A percentile compares a stretch with the other conserved stretches of the same genome.
Conservation (phyloP, 2,113 vertebrate genomes). For the Cichladusa arquata region DNA sequence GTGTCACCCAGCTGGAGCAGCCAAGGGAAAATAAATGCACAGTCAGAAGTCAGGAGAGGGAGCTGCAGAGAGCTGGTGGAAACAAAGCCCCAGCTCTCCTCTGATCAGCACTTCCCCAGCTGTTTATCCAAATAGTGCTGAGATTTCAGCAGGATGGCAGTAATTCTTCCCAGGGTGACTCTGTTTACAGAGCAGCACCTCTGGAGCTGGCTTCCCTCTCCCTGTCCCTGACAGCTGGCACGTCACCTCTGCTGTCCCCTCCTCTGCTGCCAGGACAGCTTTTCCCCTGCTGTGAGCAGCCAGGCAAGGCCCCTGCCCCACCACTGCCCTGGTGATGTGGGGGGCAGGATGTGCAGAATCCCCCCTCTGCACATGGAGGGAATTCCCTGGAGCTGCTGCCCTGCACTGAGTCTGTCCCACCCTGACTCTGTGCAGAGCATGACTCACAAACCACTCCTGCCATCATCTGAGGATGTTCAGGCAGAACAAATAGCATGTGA, state of each 20-base stretch:
- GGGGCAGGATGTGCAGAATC: background rate
- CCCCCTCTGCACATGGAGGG: background rate
- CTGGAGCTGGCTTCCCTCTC: accelerated
- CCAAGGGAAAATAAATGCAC: background rate
- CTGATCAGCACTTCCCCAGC: background rate
- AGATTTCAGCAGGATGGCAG: background rate
- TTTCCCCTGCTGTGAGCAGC: background rate
- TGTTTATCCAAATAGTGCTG: background rate
- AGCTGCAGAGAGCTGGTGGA: background rate
- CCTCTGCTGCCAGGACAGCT: background rate
- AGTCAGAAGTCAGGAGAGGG: background rate
- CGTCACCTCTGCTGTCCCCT: background rate
- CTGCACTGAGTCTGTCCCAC: background rate
- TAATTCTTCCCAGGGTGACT: background rate
- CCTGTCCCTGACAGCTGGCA: background rate
- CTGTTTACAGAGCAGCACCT: background rate
- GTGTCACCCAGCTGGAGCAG: background rate
- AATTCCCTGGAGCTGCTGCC: background rate
- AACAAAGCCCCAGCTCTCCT: background rate
- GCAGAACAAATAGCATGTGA: constrained; percentile 9
- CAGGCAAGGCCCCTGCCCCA: background rate
- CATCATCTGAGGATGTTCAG: background rate
- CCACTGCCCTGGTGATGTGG: no score
- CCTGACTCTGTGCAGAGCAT: background rate
- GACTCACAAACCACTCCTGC: background rate